Percentiles rank a stretch among this genome's conserved stretches.
These are phyloP conservation scores for Aleiodes sp. DNA, from an alignment of 1,140 invertebrate species.

Conservation along the genomic window DNA sequence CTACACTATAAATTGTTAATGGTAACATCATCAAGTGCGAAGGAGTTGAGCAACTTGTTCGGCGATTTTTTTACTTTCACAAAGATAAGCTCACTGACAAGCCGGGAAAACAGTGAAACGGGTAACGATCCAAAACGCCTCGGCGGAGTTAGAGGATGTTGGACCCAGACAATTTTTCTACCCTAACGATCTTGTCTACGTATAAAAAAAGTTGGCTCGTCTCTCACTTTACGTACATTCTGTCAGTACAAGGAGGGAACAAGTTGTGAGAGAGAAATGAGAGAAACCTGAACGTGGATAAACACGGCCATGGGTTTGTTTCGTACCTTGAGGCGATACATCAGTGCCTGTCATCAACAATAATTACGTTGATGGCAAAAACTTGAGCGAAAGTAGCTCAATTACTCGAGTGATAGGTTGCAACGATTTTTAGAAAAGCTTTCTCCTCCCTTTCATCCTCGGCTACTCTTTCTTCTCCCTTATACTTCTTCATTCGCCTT, in stretches of 20 bases:
- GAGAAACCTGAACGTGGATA: slow-evolving; percentile 39
- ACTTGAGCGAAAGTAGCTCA: slow-evolving; percentile 27
- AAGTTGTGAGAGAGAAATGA: too few species aligned
- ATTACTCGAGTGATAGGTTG: neutral
- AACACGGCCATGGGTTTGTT: too few species aligned
- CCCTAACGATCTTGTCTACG: slow-evolving; percentile 32
- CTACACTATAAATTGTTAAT: too few species aligned
- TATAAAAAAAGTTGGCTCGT: neutral
- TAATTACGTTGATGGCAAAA: slow-evolving; percentile 50
- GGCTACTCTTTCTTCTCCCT: too few species aligned
- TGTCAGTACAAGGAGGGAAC: slow-evolving; percentile 33
- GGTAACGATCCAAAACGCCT: neutral
- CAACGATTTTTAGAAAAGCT: neutral
- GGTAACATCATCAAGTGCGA: too few species aligned
- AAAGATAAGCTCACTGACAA: too few species aligned
- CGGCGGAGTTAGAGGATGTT: slow-evolving; percentile 7
- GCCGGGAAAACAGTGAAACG: neutral
- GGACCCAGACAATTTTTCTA: slow-evolving; percentile 31
- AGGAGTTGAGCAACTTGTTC: too few species aligned
- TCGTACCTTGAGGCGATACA: slow-evolving; percentile 43
- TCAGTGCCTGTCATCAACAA: slow-evolving; percentile 51
- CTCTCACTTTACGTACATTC: slow-evolving; percentile 13
- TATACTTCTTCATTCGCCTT: too few species aligned
- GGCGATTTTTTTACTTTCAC: too few species aligned
- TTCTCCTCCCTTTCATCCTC: neutral